phyloP scores from a whole-genome alignment of 92 coral and sea anemone species.

The Siderastrea siderea region DNA sequence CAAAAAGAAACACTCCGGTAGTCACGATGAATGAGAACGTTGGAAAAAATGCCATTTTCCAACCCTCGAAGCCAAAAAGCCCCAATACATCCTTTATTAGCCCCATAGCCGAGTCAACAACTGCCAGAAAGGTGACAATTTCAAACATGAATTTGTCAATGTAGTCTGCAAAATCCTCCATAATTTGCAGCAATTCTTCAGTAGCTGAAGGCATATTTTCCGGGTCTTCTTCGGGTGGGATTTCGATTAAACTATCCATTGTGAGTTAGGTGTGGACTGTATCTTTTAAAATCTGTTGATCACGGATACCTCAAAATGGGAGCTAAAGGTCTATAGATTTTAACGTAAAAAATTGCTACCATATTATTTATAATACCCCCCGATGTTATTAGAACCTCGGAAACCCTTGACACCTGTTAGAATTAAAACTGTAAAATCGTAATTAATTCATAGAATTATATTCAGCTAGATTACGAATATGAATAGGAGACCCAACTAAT shows the following conservation, averaged over 20 bases:
- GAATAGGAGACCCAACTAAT: neutral
- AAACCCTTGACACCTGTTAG: conserved; percentile 22
- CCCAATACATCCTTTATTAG: conserved; percentile 87
- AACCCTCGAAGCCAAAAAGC: conserved; percentile 84
- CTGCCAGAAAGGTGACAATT: conserved; percentile 92
- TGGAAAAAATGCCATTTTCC: conserved; percentile 94
- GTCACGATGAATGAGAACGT: conserved; percentile 89
- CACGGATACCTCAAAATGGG: neutral
- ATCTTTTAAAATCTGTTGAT: neutral
- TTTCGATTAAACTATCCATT: conserved; percentile 42
- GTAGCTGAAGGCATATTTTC: conserved; percentile 84
- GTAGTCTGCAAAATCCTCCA: conserved; percentile 92
- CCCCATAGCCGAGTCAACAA: conserved; percentile 91
- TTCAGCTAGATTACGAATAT: neutral
- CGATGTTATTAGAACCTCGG: neutral
- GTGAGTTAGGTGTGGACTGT: neutral
- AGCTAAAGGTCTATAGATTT: neutral
- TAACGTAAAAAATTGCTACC: neutral
- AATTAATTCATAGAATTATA: conserved; percentile 11
- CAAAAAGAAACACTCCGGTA: conserved; percentile 86
- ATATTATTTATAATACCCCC: conserved; percentile 9
- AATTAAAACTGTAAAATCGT: conserved; percentile 19
- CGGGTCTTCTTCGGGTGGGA: conserved; percentile 46
- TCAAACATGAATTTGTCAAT: conserved; percentile 96
- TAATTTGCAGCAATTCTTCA: conserved; percentile 83